These are phyloP conservation scores for Microtus ochrogaster DNA, from an alignment of 2,113 vertebrate genomes.

Conservation along the genomic window DNA sequence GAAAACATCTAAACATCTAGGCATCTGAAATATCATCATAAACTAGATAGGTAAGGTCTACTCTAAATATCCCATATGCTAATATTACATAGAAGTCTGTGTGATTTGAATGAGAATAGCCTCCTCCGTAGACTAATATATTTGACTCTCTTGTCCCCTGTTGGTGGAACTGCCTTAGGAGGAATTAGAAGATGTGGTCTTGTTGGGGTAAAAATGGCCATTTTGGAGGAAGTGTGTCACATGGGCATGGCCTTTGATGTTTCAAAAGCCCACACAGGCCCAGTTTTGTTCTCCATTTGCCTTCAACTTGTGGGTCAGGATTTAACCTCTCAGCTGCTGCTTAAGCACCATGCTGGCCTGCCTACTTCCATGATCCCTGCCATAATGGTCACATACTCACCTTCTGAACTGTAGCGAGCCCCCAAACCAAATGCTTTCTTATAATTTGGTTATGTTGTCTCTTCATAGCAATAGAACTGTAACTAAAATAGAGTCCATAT, in stretches of 20 bases:
- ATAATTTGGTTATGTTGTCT: background rate
- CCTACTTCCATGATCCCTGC: background rate
- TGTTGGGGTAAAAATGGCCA: background rate
- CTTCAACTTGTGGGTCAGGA: background rate
- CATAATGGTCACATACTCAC: background rate
- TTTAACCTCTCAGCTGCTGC: background rate
- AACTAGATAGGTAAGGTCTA: background rate
- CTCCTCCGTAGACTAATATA: background rate
- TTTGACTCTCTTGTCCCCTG: background rate
- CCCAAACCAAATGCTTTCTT: background rate
- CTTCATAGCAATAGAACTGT: background rate
- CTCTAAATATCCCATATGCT: background rate
- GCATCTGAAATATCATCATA: background rate
- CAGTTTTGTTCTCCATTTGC: background rate
- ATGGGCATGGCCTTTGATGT: background rate
- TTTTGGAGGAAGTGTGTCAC: too few relatives aligned
- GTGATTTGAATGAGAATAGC: too few relatives aligned
- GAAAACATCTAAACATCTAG: background rate
- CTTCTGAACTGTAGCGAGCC: background rate
- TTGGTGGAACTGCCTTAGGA: background rate
- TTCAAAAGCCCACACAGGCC: background rate
- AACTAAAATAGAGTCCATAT: background rate
- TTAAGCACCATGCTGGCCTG: background rate
- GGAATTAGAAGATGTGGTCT: too few relatives aligned
- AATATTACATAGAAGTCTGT: background rate